These are phyloP conservation scores for Plutella xylostella DNA, from an alignment of 2,888 invertebrate species.

Conservation along the genomic window DNA sequence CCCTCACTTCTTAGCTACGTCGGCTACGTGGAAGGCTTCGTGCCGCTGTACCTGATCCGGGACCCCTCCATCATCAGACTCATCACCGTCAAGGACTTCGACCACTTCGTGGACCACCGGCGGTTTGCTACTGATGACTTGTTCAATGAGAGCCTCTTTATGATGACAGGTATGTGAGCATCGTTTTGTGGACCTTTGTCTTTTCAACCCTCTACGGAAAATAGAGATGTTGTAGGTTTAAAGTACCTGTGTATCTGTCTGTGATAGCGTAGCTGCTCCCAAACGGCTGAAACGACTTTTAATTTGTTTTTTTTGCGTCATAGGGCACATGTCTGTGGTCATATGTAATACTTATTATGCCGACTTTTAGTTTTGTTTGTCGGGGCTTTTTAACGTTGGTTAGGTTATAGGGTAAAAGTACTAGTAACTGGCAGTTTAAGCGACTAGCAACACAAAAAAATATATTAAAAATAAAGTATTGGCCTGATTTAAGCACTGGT, in stretches of 20 bases:
- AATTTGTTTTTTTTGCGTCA: background rate
- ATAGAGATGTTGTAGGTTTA: too few species aligned
- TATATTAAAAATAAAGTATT: too few species aligned
- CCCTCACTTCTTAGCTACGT: constrained; percentile 31
- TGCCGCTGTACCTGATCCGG: constrained; percentile 27
- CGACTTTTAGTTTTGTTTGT: background rate
- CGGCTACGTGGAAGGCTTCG: constrained; percentile 30
- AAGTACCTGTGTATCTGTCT: too few species aligned
- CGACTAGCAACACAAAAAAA: too few species aligned
- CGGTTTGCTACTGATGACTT: constrained; percentile 20
- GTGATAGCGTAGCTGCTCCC: too few species aligned
- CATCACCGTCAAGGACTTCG: constrained; percentile 38
- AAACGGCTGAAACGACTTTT: too few species aligned
- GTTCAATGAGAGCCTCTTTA: constrained; percentile 28
- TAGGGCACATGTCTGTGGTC: background rate
- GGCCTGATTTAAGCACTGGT: too few species aligned
- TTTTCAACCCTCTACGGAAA: too few species aligned
- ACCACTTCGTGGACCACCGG: constrained; percentile 34
- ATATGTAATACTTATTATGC: background rate
- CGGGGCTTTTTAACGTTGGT: background rate
- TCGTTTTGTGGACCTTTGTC: background rate
- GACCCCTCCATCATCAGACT: constrained; percentile 40
- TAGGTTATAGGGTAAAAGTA: too few species aligned
- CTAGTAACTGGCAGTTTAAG: too few species aligned
- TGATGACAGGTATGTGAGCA: constrained; percentile 37